phyloP scores from a whole-genome alignment of 1,140 invertebrate genomes.

The Pseudomyrmex sp. region DNA sequence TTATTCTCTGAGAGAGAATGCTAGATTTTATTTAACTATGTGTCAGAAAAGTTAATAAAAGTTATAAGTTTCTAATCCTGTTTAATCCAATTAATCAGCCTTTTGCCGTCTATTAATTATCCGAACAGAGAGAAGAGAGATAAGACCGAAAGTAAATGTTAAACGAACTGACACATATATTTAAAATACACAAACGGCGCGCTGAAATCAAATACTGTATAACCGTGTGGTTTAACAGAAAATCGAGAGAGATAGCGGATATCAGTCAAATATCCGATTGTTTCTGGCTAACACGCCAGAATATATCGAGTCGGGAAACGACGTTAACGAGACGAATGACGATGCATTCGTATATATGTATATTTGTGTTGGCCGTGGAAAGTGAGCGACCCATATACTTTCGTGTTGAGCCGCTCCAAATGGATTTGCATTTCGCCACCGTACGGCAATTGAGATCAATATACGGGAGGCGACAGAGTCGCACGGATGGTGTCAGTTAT shows the following conservation, averaged over 20 bases:
- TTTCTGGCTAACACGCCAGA: conserved; percentile 59
- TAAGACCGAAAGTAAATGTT: not conserved
- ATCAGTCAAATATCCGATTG: conserved; percentile 65
- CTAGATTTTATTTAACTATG: not conserved
- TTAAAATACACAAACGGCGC: not conserved
- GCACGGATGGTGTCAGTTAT: conserved; percentile 45
- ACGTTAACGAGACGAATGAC: conserved; percentile 71
- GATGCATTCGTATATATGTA: conserved; percentile 18
- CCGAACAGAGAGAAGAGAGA: not conserved
- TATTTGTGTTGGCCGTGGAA: conserved; percentile 35
- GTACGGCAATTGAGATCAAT: conserved; percentile 54
- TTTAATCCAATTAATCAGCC: conserved; percentile 3
- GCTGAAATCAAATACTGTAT: not conserved
- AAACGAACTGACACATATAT: not conserved
- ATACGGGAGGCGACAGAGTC: conserved; percentile 38
- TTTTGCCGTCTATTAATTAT: not conserved
- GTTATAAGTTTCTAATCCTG: too few relatives aligned
- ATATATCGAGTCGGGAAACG: conserved; percentile 70
- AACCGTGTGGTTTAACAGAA: conserved; percentile 36
- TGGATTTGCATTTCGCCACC: conserved; percentile 51
- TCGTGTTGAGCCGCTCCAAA: conserved; percentile 59
- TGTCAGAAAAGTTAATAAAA: not conserved
- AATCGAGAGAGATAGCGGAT: conserved; percentile 33
- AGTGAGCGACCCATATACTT: conserved; percentile 60
- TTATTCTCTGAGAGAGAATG: not conserved